phyloP scores from a whole-genome alignment of 2,797 vertebrate species.

The Lates japonicus region DNA sequence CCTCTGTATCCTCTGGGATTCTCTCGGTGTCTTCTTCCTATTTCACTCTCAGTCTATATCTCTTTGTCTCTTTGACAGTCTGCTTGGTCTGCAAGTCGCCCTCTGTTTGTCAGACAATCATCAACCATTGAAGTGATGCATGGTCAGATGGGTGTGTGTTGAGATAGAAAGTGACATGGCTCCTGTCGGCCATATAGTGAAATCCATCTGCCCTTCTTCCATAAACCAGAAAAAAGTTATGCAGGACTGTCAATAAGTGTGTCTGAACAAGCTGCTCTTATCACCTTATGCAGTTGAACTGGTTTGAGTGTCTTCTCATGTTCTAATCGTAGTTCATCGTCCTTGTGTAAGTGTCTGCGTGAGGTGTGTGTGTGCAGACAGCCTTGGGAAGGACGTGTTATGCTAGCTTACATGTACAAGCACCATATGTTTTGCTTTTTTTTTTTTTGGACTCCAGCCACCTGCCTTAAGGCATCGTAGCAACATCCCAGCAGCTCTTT shows the following conservation, averaged over 20 bases:
- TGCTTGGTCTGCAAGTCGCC: conserved; percentile 32
- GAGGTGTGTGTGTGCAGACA: no score
- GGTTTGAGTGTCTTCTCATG: conserved; percentile 21
- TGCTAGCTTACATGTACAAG: conserved; percentile 62
- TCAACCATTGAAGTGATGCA: conserved; percentile 36
- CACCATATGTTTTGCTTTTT: conserved; percentile 68
- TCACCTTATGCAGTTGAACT: conserved; percentile 33
- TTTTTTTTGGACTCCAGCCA: no score
- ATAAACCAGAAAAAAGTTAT: conserved; percentile 66
- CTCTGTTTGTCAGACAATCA: conserved; percentile 14
- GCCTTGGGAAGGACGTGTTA: no score
- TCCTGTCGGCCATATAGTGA: no score
- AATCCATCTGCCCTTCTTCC: conserved; percentile 74
- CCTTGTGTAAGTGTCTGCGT: no score
- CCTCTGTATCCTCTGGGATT: conserved; percentile 32
- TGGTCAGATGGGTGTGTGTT: conserved; percentile 16
- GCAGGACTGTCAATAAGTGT: conserved; percentile 40
- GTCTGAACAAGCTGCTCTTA: conserved; percentile 41
- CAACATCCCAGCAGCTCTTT: conserved; percentile 25
- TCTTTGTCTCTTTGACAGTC: conserved; percentile 42
- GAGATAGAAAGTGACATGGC: no score
- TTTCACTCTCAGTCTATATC: conserved; percentile 29
- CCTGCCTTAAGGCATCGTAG: conserved; percentile 53
- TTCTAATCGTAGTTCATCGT: no score
- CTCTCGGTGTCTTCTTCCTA: conserved; percentile 18